Evolutionary conservation across 2,888 invertebrate species (phyloP).

Genomic region (Prosopocoilus inquinatus): DNA sequence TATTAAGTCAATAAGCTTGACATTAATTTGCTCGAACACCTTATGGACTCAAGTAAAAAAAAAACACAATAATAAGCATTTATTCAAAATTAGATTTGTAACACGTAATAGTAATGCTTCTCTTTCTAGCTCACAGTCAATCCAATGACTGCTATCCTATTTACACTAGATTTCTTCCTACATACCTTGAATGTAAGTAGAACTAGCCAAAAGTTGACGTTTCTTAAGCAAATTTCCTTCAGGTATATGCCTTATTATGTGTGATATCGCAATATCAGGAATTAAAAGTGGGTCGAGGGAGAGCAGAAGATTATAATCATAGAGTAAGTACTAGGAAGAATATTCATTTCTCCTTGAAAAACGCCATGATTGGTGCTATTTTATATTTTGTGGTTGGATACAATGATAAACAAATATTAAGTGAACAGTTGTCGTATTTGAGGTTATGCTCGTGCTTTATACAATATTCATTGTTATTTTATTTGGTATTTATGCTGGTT

Average conservation of each 20-base stretch:
- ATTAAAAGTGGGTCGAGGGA: conserved; percentile 70
- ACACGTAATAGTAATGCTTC: not conserved
- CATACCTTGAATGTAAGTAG: conserved; percentile 73
- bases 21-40: too few relatives aligned
- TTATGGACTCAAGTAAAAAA: too few relatives aligned
- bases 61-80: too few relatives aligned
- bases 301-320: conserved; percentile 61
- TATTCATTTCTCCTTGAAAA: too few relatives aligned
- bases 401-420: too few relatives aligned
- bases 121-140: conserved; percentile 67
- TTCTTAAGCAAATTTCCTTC: conserved; percentile 34
- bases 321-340: conserved; percentile 47
- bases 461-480: too few relatives aligned
- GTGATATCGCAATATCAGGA: conserved; percentile 87
- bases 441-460: too few relatives aligned
- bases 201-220: not conserved
- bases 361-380: conserved; percentile 1
- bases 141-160: conserved; percentile 71
- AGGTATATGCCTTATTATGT: conserved; percentile 81
- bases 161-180: conserved; percentile 77
- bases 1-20: too few relatives aligned
- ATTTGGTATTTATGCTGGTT: too few relatives aligned
- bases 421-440: too few relatives aligned
- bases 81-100: not conserved
- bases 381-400: too few relatives aligned